phyloP scores from a whole-genome alignment of 2,113 vertebrate species.

The Grammatotria lemairii region DNA sequence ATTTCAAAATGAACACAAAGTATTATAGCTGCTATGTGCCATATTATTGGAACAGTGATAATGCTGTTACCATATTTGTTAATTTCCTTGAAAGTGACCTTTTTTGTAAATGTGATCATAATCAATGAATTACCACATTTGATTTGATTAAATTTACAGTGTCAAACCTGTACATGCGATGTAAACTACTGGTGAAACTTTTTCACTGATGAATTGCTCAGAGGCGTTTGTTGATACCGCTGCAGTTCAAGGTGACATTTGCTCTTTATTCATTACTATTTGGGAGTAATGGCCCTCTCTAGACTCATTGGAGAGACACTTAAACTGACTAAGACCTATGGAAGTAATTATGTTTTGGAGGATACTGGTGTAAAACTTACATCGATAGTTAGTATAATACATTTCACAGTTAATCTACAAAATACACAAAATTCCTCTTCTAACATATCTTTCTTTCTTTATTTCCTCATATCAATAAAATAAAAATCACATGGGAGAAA shows the following conservation, averaged over 20 bases:
- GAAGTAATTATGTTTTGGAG: conserved; percentile 10
- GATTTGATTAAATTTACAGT: rapidly evolving
- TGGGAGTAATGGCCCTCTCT: conserved; percentile 34
- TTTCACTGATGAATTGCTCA: not conserved
- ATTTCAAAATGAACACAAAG: not conserved
- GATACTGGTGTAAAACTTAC: not conserved
- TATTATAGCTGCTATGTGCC: not conserved
- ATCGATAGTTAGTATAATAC: not conserved
- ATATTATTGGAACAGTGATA: not conserved
- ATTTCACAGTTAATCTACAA: not conserved
- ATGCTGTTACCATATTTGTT: not conserved
- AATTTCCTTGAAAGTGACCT: not conserved
- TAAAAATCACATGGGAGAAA: not conserved
- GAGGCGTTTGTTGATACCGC: not conserved
- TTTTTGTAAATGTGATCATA: not conserved
- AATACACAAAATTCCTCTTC: not conserved
- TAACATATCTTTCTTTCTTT: not conserved
- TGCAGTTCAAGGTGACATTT: conserved; percentile 57
- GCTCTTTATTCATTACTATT: conserved; percentile 15
- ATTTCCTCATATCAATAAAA: not conserved
- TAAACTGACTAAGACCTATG: conserved; percentile 6
- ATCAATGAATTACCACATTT: not conserved
- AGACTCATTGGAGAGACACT: conserved; percentile 39
- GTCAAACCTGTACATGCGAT: not conserved
- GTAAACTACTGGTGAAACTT: not conserved